A percentile compares a stretch with the other conserved stretches of the same genome.
phyloP scores from a whole-genome alignment of 2,888 invertebrate species.

The Eristalis intricaria region DNA sequence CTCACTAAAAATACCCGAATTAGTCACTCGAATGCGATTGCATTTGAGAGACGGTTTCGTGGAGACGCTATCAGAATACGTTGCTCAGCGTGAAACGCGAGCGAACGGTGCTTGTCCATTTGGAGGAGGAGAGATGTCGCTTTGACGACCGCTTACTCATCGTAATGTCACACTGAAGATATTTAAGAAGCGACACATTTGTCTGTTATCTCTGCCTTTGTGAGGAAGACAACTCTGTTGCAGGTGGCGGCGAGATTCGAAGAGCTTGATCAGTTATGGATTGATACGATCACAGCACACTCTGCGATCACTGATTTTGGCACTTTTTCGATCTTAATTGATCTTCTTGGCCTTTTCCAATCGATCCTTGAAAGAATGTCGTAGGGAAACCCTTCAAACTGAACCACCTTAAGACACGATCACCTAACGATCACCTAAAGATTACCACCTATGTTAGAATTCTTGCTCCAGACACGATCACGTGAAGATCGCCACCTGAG shows the following conservation, averaged over 20 bases:
- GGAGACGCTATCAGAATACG: not conserved
- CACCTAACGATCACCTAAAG: too few species aligned
- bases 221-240: too few species aligned
- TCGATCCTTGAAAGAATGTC: too few species aligned
- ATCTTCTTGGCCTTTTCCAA: too few species aligned
- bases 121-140: not conserved
- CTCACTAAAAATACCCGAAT: conserved; percentile 20
- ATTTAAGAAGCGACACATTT: not conserved
- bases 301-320: too few species aligned
- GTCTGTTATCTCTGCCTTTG: too few species aligned
- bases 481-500: not conserved
- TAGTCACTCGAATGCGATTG: conserved; percentile 8
- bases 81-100: not conserved
- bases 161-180: not conserved
- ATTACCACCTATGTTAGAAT: not conserved
- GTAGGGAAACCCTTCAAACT: not conserved
- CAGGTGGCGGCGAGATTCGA: too few species aligned
- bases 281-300: too few species aligned
- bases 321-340: too few species aligned
- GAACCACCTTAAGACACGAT: not conserved
- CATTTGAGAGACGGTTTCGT: not conserved
- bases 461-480: not conserved
- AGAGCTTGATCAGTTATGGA: too few species aligned
- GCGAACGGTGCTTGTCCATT: not conserved
- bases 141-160: not conserved